Conservation (phyloP, 2,113 vertebrate genomes). For the Atlantisia rogersi region DNA sequence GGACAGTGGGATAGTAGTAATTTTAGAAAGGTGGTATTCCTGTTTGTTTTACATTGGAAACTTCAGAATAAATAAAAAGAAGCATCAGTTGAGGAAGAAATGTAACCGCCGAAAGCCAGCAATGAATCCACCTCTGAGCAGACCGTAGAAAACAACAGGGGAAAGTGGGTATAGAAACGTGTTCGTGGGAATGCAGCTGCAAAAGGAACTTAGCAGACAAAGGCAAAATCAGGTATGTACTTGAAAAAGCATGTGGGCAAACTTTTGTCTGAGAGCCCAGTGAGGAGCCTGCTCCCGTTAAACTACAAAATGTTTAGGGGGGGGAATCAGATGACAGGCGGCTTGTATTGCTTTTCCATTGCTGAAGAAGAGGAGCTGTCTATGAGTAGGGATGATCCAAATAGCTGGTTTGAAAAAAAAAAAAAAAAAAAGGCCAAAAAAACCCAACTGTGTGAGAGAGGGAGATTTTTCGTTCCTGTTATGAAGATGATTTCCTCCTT, state of each 20-base stretch:
- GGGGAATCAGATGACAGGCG: conserved; percentile 2
- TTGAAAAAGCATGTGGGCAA: background rate
- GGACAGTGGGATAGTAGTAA: conserved; percentile 72
- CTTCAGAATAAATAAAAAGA: conserved; percentile 77
- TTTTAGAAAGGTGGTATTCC: conserved; percentile 76
- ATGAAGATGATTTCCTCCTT: background rate
- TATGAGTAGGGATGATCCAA: background rate
- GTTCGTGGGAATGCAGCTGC: conserved; percentile 39
- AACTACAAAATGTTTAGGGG: conserved; percentile 17
- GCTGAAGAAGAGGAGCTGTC: background rate
- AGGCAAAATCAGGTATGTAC: conserved; percentile 53
- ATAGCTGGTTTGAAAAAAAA: background rate
- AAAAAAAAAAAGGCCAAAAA: background rate
- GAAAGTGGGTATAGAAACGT: conserved; percentile 8
- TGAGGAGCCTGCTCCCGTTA: background rate
- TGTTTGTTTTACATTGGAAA: conserved; percentile 73
- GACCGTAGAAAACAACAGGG: conserved; percentile 6
- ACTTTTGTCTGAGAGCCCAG: background rate
- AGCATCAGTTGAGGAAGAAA: conserved; percentile 49
- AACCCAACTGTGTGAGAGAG: background rate
- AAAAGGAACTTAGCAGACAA: background rate
- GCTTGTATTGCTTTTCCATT: conserved; percentile 41
- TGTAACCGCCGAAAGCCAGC: conserved; percentile 60
- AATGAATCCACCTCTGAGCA: conserved; percentile 55
- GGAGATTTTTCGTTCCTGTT: background rate